A percentile compares a stretch with the other conserved stretches of the same genome.
These are phyloP conservation scores for Lysandra bellargus DNA, from an alignment of 2,888 invertebrate species.

Conservation along the genomic window DNA sequence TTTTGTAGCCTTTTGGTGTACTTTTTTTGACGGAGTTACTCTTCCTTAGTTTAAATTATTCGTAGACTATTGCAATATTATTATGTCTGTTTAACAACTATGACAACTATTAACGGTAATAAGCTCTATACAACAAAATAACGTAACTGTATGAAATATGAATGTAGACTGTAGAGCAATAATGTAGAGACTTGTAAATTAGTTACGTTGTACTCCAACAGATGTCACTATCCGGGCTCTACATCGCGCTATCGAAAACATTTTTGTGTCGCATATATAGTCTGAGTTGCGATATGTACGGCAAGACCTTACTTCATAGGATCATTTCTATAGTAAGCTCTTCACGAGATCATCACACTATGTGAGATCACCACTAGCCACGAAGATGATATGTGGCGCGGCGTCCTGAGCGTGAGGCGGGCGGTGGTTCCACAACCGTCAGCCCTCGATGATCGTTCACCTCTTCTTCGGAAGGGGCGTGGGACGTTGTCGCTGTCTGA, in stretches of 20 bases:
- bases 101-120: no score
- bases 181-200: background rate
- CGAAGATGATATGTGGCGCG: constrained; percentile 52
- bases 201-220: background rate
- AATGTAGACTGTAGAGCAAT: no score
- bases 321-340: constrained; percentile 54
- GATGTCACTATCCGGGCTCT: background rate
- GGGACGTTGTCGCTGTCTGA: constrained; percentile 50
- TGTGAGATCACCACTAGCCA: constrained; percentile 46
- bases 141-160: no score
- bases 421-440: constrained; percentile 40
- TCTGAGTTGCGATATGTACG: background rate
- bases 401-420: constrained; percentile 49
- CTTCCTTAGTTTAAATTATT: no score
- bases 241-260: constrained; percentile 9
- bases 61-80: no score
- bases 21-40: no score
- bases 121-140: no score
- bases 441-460: constrained; percentile 54
- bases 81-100: no score
- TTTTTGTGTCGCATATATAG: background rate
- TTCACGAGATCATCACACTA: constrained; percentile 48
- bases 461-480: constrained; percentile 40
- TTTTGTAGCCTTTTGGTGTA: no score
- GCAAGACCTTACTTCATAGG: constrained; percentile 49